phyloP scores from a whole-genome alignment of 1,140 invertebrate species.

The Forficula auricularia region DNA sequence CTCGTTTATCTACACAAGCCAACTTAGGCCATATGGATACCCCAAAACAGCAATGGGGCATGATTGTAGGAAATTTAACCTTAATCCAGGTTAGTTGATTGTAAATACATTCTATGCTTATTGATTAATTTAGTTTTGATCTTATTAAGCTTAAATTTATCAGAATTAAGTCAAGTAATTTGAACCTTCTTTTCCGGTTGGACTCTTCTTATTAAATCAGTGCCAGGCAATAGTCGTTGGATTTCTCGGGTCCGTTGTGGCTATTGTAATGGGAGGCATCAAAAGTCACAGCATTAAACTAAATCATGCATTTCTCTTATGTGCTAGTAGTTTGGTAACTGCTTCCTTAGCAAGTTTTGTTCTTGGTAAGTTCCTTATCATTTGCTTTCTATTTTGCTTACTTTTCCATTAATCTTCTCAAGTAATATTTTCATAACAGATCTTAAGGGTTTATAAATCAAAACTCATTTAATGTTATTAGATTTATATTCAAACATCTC shows the following conservation, averaged over 20 bases:
- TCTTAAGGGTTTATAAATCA: too few relatives aligned
- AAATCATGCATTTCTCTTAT: slow-evolving; percentile 66
- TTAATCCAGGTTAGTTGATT: slow-evolving; percentile 54
- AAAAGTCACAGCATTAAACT: slow-evolving; percentile 61
- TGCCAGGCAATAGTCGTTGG: slow-evolving; percentile 88
- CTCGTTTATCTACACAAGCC: slow-evolving; percentile 76
- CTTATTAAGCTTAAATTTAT: not conserved
- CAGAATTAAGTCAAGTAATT: too few relatives aligned
- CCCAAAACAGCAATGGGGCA: slow-evolving; percentile 42
- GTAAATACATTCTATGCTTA: not conserved
- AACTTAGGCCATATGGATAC: slow-evolving; percentile 66
- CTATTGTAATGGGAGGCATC: slow-evolving; percentile 69
- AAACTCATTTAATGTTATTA: too few relatives aligned
- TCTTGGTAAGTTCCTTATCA: slow-evolving; percentile 30
- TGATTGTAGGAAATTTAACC: slow-evolving; percentile 73
- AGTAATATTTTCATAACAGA: too few relatives aligned
- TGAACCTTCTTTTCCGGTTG: not conserved
- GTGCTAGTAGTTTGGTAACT: slow-evolving; percentile 74
- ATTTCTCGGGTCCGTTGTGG: slow-evolving; percentile 71
- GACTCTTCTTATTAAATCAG: slow-evolving; percentile 27
- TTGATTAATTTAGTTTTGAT: too few relatives aligned
- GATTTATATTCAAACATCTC: too few relatives aligned
- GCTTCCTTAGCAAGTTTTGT: slow-evolving; percentile 74
- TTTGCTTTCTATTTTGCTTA: too few relatives aligned
- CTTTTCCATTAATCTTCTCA: too few relatives aligned